Evolutionary conservation across 2,113 vertebrate genomes (phyloP).

Genomic region (Lates calcarifer): DNA sequence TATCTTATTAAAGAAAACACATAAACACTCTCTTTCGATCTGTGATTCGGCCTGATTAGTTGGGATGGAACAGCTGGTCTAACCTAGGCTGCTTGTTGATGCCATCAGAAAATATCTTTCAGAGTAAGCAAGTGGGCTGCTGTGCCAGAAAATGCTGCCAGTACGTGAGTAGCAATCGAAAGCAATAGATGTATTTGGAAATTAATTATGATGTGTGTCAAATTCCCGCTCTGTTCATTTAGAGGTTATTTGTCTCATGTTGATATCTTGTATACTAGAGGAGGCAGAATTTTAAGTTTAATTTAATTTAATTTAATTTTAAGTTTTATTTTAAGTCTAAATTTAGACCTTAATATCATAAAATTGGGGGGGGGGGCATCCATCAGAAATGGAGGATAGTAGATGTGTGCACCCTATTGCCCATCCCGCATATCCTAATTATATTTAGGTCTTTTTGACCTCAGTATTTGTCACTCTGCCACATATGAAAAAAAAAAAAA

Average conservation of each 20-base stretch:
- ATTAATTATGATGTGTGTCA: constrained; percentile 27
- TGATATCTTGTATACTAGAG: background rate
- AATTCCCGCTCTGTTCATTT: constrained; percentile 19
- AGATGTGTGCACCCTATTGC: background rate
- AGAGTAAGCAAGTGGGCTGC: constrained; percentile 8
- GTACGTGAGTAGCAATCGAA: constrained; percentile 9
- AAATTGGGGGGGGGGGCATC: too few relatives aligned
- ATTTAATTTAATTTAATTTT: too few relatives aligned
- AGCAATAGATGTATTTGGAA: constrained; percentile 26
- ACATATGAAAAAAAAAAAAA: background rate
- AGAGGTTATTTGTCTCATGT: background rate
- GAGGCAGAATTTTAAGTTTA: background rate
- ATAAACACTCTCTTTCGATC: background rate
- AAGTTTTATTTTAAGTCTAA: too few relatives aligned
- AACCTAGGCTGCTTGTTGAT: constrained; percentile 8
- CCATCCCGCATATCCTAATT: background rate
- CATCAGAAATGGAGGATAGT: background rate
- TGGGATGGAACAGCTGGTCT: constrained; percentile 2
- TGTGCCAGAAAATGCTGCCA: constrained; percentile 7
- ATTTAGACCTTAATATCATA: background rate
- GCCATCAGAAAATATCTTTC: constrained; percentile 20
- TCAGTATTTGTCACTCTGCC: background rate
- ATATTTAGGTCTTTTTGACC: background rate
- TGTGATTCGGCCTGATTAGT: constrained; percentile 10
- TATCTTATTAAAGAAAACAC: background rate